Evolutionary conservation across 2,797 vertebrate genomes (phyloP), one percentile per base, ranked within the genome.

Genomic region (Knipowitschia caucasica): DNA sequence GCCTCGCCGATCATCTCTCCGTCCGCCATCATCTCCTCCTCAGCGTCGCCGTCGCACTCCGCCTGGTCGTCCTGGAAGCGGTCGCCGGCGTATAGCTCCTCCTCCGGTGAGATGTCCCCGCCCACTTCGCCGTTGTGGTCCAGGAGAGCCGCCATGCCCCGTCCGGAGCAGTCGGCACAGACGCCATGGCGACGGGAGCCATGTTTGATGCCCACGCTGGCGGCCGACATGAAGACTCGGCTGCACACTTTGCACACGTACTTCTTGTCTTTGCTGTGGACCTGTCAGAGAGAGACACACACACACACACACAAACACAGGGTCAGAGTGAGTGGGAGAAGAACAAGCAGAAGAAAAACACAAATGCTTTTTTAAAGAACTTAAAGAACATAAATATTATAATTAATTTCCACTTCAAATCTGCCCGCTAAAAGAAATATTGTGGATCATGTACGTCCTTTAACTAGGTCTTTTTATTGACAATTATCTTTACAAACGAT

Each of bases 241-340:
- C 93, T 97, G 89, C 96, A 99, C 38, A 98, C 94, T 75, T 99
- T 99, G 76, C 96, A 99, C 33, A 98, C 95, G 0, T 99, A 99
- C 68, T 99, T 99, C 81, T 99, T 99, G 64, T 99, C 96, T 81
- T 99, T 99, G 86, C 95, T 99, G 93, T 98, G 96, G 8, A 98
- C 96, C 96, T 98, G 85, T 42, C n/a, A 31, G 1, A 0, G 0
- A n/a, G n/a, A n/a, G 26, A 77, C 25, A 71, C 4, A 51, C 10
- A 65, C 1, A 0, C 17, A 50, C n/a, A n/a, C n/a, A n/a, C n/a
- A 56, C 39, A 0, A 43, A 36, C 11, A 5, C 11, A 11, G 10
- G 20, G 2, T 15, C 12, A 42, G 39, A 42, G 21, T 20, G 5
- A 42, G 24, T n/a, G 34, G 3, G 4, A 2, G 6, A 36, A 7